Base-by-base conservation (phyloP, 2,888 invertebrate species). In the Epiblema foenella region DNA sequence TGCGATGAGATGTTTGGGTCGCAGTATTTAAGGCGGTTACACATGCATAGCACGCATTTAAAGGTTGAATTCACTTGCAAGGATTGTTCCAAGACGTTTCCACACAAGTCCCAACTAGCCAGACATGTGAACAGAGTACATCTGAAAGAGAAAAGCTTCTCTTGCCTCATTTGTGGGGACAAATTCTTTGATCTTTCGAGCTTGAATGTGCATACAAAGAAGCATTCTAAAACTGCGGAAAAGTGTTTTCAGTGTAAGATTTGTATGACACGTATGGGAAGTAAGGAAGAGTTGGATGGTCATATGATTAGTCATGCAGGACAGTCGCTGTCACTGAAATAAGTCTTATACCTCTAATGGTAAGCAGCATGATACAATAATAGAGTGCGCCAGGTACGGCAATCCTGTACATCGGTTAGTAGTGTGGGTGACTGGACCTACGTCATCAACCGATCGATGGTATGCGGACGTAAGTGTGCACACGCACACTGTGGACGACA, bases 1-100 rank as follows among this genome's bases (percentile, higher is more conserved):
- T 74, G 75, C 39, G 46, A 69, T 2, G 74, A 75, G 17, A 52
- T 51, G 33, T 75, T 73, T 46, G 69, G 65, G 7, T 70, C 70
- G 17, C 58, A 63, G 11, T 72, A 74, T 10, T 39, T 69, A 20
- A 54, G 63, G n/a, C 51, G 66, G 3, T 20, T 68, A 8, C 68
- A 68, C 9, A 54, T 68, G 58, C 63, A 72, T 15, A 66, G 54
- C 0, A 63, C 69, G 20, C 69, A 74, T 60, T 49, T 67, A 2
- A 72, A 63, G 7, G 29, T 66, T 10, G 63, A 69, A n/a, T 72
- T 72, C 37, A 57, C 68, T 0, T 74, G 74, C 15, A 56, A 68
- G 46, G 54, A 65, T 5, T 74, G 74, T 57, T 57, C 68, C 0
- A 74, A 69, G 12, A 24, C 66, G 2, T 74, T 71, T 11, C 17